phyloP scores from a whole-genome alignment of 2,888 invertebrate genomes.

The Vannuccia rotundouncinata region DNA sequence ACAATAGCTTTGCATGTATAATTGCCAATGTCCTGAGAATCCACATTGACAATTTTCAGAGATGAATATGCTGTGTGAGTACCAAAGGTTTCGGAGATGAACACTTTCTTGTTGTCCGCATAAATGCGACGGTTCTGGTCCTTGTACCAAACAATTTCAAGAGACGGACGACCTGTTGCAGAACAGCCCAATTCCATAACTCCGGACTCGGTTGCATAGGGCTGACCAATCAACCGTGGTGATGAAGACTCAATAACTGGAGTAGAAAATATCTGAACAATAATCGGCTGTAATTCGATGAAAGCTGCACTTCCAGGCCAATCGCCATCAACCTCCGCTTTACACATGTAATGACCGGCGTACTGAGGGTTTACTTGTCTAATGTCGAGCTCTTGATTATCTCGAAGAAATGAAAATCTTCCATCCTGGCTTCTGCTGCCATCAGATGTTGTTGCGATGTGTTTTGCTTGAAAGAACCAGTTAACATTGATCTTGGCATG shows the following conservation, averaged over 20 bases:
- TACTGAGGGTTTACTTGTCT: background rate
- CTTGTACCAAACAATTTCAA: slow-evolving; percentile 22
- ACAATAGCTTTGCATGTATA: slow-evolving; percentile 12
- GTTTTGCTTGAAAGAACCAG: slow-evolving; percentile 32
- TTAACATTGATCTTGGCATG: slow-evolving; percentile 28
- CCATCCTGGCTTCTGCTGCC: background rate
- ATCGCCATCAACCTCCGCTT: slow-evolving; percentile 29
- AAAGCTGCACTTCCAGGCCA: background rate
- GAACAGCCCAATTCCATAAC: slow-evolving; percentile 28
- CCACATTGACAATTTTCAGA: slow-evolving; percentile 25
- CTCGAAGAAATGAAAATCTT: slow-evolving; percentile 7
- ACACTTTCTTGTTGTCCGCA: slow-evolving; percentile 12
- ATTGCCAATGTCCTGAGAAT: slow-evolving; percentile 8
- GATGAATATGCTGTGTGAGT: slow-evolving; percentile 2
- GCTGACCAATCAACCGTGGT: background rate
- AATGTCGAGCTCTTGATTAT: slow-evolving; percentile 27
- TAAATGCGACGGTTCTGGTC: slow-evolving; percentile 2
- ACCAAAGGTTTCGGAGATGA: slow-evolving; percentile 24
- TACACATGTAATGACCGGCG: slow-evolving; percentile 26
- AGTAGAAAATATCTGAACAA: background rate
- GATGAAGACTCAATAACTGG: background rate
- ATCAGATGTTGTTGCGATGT: background rate
- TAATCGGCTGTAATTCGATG: slow-evolving; percentile 28
- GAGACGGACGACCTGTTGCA: slow-evolving; percentile 2
- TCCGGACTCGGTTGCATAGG: background rate